phyloP scores from a whole-genome alignment of 2,113 vertebrate genomes.

The Dascyllus trimaculatus region DNA sequence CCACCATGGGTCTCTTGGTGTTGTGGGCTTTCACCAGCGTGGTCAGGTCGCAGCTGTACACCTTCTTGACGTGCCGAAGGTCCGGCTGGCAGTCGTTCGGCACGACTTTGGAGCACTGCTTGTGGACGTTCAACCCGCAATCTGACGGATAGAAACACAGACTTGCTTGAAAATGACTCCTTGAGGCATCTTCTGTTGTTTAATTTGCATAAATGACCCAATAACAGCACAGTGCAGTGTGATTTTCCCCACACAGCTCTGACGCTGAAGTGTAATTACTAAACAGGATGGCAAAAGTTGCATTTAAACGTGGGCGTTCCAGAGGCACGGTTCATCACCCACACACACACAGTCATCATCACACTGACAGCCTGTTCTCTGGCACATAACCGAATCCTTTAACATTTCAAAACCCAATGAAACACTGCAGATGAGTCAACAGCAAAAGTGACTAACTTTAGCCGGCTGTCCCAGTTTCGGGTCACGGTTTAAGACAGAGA shows the following conservation, averaged over 20 bases:
- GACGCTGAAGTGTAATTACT: not conserved
- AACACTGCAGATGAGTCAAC: constrained; percentile 58
- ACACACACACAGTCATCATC: constrained; percentile 36
- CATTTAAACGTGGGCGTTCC: constrained; percentile 12
- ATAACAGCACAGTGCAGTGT: too few species aligned
- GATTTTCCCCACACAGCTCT: too few species aligned
- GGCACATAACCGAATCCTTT: constrained; percentile 39
- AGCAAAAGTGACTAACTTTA: constrained; percentile 48
- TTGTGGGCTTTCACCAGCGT: constrained; percentile 98
- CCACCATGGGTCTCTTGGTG: constrained; percentile 96
- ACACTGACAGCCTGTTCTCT: constrained; percentile 38
- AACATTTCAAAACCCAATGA: constrained; percentile 48
- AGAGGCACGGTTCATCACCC: constrained; percentile 26
- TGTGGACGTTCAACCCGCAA: constrained; percentile 98
- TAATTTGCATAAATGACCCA: too few species aligned
- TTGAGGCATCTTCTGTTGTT: not conserved
- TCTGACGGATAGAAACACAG: constrained; percentile 80
- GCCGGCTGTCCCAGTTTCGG: constrained; percentile 78
- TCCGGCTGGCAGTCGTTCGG: constrained; percentile 99
- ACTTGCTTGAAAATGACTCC: not conserved
- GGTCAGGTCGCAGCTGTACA: constrained; percentile 98
- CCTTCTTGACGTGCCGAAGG: constrained; percentile 87
- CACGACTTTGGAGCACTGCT: constrained; percentile 99
- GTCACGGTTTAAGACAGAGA: constrained; percentile 85
- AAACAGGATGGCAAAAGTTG: constrained; percentile 2